Conservation (phyloP, 2,888 invertebrate species). For the Callinectes sapidus region DNA sequence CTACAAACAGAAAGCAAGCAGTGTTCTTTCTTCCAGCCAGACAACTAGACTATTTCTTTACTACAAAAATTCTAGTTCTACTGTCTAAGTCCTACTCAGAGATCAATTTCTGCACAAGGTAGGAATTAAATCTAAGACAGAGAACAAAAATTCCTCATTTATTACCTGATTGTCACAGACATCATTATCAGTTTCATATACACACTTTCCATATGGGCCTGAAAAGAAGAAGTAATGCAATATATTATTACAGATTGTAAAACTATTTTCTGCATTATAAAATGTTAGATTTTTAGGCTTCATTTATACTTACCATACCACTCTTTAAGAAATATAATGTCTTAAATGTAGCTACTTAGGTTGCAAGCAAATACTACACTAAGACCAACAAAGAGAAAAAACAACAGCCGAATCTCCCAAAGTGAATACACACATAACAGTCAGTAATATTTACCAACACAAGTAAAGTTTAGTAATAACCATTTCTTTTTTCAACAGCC, state of each 20-base stretch:
- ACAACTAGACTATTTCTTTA: not conserved
- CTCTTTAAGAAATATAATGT: not conserved
- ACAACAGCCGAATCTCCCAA: not conserved
- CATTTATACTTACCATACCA: not conserved
- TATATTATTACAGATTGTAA: not conserved
- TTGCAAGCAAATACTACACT: no score
- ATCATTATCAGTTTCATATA: slow-evolving; percentile 77
- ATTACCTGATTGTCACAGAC: slow-evolving; percentile 76
- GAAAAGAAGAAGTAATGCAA: not conserved
- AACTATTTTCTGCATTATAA: not conserved
- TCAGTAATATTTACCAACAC: not conserved
- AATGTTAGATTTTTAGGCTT: not conserved
- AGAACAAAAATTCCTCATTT: not conserved
- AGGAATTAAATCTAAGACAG: not conserved
- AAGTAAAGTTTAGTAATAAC: not conserved
- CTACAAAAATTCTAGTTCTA: not conserved
- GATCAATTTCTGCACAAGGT: not conserved
- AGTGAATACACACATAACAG: not conserved
- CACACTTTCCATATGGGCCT: slow-evolving; percentile 77
- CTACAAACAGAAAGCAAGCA: not conserved
- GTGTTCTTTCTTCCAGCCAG: not conserved
- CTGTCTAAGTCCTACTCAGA: not conserved
- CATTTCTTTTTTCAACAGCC: not conserved
- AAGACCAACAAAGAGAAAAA: no score
- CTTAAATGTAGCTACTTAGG: not conserved